Conservation (phyloP, 2,797 vertebrate genomes). For the Xiphophorus birchmanni region DNA sequence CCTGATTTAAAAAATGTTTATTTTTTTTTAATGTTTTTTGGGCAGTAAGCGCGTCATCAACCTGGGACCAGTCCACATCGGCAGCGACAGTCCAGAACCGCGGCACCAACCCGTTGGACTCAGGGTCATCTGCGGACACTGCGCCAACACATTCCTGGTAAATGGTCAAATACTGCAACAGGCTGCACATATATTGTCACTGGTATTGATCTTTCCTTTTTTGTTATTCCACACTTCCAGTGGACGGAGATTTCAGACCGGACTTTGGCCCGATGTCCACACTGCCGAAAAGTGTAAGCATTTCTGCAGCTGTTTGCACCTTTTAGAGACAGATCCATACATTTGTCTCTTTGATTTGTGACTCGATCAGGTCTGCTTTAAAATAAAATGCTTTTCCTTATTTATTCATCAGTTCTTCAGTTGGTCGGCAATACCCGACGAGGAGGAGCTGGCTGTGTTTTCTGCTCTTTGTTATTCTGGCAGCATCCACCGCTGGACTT, state of each 20-base stretch:
- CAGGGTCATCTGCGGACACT: slow-evolving; percentile 89
- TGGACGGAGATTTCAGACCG: slow-evolving; percentile 89
- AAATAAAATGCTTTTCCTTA: not conserved
- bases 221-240: slow-evolving; percentile 57
- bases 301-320: not conserved
- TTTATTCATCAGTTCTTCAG: slow-evolving; percentile 83
- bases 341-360: not conserved
- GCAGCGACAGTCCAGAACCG: slow-evolving; percentile 82
- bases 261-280: slow-evolving; percentile 88
- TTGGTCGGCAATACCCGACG: slow-evolving; percentile 86
- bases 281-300: slow-evolving; percentile 91
- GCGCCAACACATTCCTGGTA: slow-evolving; percentile 89
- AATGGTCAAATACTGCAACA: not conserved
- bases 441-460: slow-evolving; percentile 86
- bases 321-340: not conserved
- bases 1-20: not conserved
- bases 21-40: not conserved
- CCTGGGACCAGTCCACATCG: slow-evolving; percentile 85
- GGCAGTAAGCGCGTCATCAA: slow-evolving; percentile 89
- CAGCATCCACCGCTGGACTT: slow-evolving; percentile 80
- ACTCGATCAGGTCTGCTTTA: not conserved
- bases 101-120: slow-evolving; percentile 81
- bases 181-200: not conserved
- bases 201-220: not conserved
- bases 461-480: slow-evolving; percentile 81